phyloP scores from a whole-genome alignment of 2,888 invertebrate species.

The Tribolium freemani region DNA sequence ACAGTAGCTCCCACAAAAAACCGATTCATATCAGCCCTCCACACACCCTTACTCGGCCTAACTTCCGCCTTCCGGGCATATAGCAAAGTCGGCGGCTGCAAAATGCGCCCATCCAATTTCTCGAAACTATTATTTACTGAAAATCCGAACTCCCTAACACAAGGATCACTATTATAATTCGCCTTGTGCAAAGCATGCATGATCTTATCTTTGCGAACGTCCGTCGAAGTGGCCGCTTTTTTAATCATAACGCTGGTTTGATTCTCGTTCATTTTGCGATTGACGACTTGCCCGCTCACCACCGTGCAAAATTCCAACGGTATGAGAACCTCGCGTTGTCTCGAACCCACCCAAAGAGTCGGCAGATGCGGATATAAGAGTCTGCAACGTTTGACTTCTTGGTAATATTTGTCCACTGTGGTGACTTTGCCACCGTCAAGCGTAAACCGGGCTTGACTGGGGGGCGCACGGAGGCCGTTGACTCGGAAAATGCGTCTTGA shows the following conservation, averaged over 20 bases:
- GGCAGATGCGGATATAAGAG: conserved; percentile 79
- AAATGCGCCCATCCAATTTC: conserved; percentile 82
- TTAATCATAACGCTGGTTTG: conserved; percentile 92
- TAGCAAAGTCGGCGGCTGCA: conserved; percentile 81
- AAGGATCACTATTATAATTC: conserved; percentile 66
- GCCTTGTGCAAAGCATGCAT: conserved; percentile 70
- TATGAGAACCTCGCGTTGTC: conserved; percentile 74
- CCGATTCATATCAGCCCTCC: conserved; percentile 61
- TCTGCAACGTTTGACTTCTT: conserved; percentile 61
- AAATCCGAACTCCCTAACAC: conserved; percentile 86
- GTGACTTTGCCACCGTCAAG: conserved; percentile 51
- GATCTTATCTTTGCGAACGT: conserved; percentile 84
- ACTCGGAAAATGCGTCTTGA: conserved; percentile 68
- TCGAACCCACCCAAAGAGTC: conserved; percentile 81
- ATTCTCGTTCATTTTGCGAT: conserved; percentile 83
- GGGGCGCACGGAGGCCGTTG: conserved; percentile 64
- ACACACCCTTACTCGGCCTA: conserved; percentile 66
- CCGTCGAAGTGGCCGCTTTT: conserved; percentile 86
- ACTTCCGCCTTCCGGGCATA: conserved; percentile 70
- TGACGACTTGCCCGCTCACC: conserved; percentile 81
- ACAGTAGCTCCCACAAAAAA: conserved; percentile 64
- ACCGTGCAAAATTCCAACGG: conserved; percentile 89
- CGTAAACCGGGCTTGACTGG: conserved; percentile 65
- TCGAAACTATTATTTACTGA: conserved; percentile 82
- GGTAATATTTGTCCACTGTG: conserved; percentile 69